A percentile compares a stretch with the other conserved stretches of the same genome.
phyloP scores from a whole-genome alignment of 2,113 vertebrate genomes.

The Pionites leucogaster region DNA sequence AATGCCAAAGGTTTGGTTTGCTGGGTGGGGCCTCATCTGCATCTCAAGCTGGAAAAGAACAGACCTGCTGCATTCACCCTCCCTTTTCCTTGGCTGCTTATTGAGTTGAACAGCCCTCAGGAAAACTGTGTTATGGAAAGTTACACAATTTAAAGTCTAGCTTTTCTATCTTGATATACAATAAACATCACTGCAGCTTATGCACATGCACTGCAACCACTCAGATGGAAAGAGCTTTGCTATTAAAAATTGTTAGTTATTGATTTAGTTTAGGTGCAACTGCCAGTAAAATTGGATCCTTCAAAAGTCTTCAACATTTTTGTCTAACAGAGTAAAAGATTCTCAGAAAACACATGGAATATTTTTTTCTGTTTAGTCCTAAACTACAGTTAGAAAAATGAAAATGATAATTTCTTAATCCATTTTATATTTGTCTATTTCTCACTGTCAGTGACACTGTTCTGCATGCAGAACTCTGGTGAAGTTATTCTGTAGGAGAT shows the following conservation, averaged over 20 bases:
- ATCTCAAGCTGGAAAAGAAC: conserved; percentile 13
- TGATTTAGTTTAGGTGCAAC: conserved; percentile 1
- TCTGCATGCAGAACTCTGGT: background rate
- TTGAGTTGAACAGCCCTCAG: conserved; percentile 9
- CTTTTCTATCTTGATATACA: conserved; percentile 20
- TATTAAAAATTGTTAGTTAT: conserved; percentile 28
- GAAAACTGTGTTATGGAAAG: conserved; percentile 48
- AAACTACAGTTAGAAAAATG: background rate
- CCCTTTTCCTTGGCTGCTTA: conserved; percentile 10
- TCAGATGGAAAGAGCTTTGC: background rate
- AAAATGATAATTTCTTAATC: background rate
- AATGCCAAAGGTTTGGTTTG: conserved; percentile 29
- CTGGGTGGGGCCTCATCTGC: conserved; percentile 36
- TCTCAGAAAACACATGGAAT: background rate
- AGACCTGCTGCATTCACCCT: background rate
- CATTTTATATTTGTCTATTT: background rate
- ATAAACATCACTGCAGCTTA: conserved; percentile 12
- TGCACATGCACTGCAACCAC: background rate
- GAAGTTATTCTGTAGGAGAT: background rate
- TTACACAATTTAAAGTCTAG: conserved; percentile 22
- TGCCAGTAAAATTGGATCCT: background rate
- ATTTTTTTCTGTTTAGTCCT: background rate
- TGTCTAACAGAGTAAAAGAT: background rate
- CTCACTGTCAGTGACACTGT: background rate
- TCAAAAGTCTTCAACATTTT: background rate